Evolutionary conservation across 2,113 vertebrate genomes (phyloP).

Genomic region (Eublepharis macularius): DNA sequence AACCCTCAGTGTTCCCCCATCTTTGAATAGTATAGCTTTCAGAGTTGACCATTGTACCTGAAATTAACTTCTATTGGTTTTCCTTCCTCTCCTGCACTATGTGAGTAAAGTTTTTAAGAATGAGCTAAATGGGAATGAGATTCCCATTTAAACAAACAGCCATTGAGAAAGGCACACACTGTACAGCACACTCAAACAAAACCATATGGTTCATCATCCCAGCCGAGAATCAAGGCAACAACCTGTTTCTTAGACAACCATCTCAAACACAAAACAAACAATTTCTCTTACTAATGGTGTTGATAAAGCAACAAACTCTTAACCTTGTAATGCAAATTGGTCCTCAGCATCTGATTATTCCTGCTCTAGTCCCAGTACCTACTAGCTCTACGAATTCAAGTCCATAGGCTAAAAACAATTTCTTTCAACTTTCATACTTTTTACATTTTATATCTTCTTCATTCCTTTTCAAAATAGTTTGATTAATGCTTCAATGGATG

Average conservation of each 20-base stretch:
- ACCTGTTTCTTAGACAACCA: constrained; percentile 22
- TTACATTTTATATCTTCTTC: too few relatives aligned
- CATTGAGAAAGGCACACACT: constrained; percentile 27
- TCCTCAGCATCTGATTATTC: too few relatives aligned
- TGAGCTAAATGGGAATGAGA: constrained; percentile 6
- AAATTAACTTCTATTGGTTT: background rate
- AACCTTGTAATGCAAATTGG: background rate
- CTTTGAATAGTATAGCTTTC: background rate
- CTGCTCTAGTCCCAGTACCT: too few relatives aligned
- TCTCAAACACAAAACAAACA: background rate
- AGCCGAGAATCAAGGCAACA: constrained; percentile 29
- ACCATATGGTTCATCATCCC: constrained; percentile 1
- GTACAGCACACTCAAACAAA: background rate
- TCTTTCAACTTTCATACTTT: too few relatives aligned
- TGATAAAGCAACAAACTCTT: background rate
- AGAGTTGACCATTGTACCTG: background rate
- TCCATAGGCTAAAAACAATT: too few relatives aligned
- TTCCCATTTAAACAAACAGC: constrained; percentile 33
- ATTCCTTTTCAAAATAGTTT: too few relatives aligned
- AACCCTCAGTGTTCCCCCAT: background rate
- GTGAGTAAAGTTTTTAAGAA: constrained; percentile 25
- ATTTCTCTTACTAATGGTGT: background rate
- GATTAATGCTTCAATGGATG: too few relatives aligned
- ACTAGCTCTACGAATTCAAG: too few relatives aligned
- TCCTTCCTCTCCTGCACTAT: background rate